Conservation (phyloP, 30 jellyfish, hydroid and myxozoan species). For the Sanderia malayensis region DNA sequence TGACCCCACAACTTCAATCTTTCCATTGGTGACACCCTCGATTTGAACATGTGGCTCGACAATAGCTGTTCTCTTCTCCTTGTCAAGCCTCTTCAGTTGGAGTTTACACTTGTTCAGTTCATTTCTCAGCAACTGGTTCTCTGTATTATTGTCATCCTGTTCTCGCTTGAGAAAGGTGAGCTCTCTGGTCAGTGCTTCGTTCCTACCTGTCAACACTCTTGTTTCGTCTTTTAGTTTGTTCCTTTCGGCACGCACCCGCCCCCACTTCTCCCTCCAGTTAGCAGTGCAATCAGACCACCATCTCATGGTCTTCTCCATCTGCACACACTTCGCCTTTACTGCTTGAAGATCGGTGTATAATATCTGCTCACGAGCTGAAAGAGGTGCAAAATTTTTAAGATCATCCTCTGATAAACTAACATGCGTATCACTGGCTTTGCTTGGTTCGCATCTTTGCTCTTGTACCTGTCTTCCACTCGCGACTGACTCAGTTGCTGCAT, state of each 20-base stretch:
- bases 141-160: slow-evolving; percentile 29
- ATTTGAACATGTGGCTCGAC: slow-evolving; percentile 62
- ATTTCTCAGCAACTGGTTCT: slow-evolving; percentile 53
- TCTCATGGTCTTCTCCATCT: slow-evolving; percentile 74
- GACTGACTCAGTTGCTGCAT: slow-evolving; percentile 16
- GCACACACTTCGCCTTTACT: slow-evolving; percentile 50
- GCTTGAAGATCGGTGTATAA: slow-evolving; percentile 45
- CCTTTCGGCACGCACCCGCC: slow-evolving; percentile 71
- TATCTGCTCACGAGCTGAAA: slow-evolving; percentile 42
- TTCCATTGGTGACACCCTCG: slow-evolving; percentile 52
- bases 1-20: slow-evolving; percentile 31
- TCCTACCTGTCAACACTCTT: slow-evolving; percentile 26
- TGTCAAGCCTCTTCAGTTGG: slow-evolving; percentile 61
- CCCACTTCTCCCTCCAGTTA: slow-evolving; percentile 92
- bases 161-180: slow-evolving; percentile 23
- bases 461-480: slow-evolving; percentile 30
- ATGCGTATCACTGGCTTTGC: neutral
- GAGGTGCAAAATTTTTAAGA: slow-evolving; percentile 27
- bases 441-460: slow-evolving; percentile 27
- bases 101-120: slow-evolving; percentile 57
- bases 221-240: slow-evolving; percentile 65
- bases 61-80: slow-evolving; percentile 63
- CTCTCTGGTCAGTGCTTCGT: slow-evolving; percentile 66
- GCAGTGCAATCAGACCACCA: slow-evolving; percentile 98
- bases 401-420: slow-evolving; percentile 21